Conservation (phyloP, 2,888 invertebrate genomes). For the Cryptus viduatorius region DNA sequence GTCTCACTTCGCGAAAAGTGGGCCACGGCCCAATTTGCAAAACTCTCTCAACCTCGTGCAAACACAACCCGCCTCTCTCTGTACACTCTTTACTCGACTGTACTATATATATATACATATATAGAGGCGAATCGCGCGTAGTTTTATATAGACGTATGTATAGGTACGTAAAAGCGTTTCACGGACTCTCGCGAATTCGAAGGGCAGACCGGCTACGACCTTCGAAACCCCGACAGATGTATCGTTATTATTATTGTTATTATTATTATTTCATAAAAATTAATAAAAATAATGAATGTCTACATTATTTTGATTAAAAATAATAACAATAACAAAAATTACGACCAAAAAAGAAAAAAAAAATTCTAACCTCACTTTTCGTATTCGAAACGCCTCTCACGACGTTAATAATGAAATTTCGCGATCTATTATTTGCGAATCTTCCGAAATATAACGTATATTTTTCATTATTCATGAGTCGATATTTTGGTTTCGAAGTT, state of each 20-base stretch:
- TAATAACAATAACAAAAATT: not conserved
- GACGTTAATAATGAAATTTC: constrained; percentile 17
- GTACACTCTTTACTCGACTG: constrained; percentile 32
- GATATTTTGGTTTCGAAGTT: not conserved
- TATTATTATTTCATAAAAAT: not conserved
- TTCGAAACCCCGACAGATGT: constrained; percentile 37
- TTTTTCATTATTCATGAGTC: not conserved
- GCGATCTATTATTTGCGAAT: not conserved
- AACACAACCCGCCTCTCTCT: constrained; percentile 58
- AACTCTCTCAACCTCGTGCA: constrained; percentile 76
- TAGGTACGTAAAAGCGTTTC: constrained; percentile 44
- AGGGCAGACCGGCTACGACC: constrained; percentile 58
- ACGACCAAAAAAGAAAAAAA: too few relatives aligned
- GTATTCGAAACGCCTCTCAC: not conserved
- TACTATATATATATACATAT: constrained; percentile 20
- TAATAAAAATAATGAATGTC: not conserved
- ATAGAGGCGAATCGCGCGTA: constrained; percentile 32
- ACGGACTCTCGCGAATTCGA: constrained; percentile 56
- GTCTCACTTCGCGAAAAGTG: constrained; percentile 79
- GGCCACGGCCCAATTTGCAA: constrained; percentile 84
- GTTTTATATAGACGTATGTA: constrained; percentile 4
- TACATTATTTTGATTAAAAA: constrained; percentile 12
- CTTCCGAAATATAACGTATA: not conserved
- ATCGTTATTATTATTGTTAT: constrained; percentile 30
- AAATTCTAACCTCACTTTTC: too few relatives aligned